Base-by-base conservation (phyloP, 2,797 vertebrate species). In the Argentina silus region DNA sequence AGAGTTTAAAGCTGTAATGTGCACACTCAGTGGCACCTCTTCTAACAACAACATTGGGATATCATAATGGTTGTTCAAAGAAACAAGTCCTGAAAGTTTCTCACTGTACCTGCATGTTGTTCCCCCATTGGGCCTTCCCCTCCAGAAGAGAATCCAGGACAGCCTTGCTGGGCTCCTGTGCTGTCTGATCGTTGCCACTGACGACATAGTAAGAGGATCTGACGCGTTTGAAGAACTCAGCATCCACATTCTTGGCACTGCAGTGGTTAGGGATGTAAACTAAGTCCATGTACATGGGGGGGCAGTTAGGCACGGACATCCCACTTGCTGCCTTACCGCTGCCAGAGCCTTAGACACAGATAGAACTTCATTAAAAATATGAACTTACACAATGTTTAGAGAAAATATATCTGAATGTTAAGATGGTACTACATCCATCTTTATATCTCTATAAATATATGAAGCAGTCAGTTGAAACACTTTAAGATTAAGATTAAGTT, bases 181-280 rank as follows among this genome's bases (percentile, higher is more conserved):
- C 95, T 2, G 95, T 91, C 74, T 93, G 86, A 87, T 99, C 95
- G 0, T 98, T 99, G 73, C 98, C 97, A 88, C 98, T 99, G 90
- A 99, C 96, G 74, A 99, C 98, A 0, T 98, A 99, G 90, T 99
- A 99, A 70, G 96, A 96, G 0, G 98, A 97, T 60, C 97, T 91
- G 78, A 99, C 95, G 69, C 94, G 94, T 88, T 96, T 99, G 90
- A 99, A 99, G 92, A 99, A 99, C 79, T 99, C 98, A 17, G 95
- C 91, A 23, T 99, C 95, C 0, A 96, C 96, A 23, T 98, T 99
- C 93, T 98, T 99, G 78, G 95, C 96, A 14, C 94, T 99, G 93
- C 97, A 98, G 89, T 99, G 98, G 89, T 99, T 99, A 19, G 98
- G 98, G 81, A 99, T 96, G 81, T 99, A 99, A 79, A 98, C 97